Evolutionary conservation across 2,797 vertebrate genomes (phyloP), one percentile per base, ranked within the genome.

Genomic region (Parauchenoglanis punctatus): DNA sequence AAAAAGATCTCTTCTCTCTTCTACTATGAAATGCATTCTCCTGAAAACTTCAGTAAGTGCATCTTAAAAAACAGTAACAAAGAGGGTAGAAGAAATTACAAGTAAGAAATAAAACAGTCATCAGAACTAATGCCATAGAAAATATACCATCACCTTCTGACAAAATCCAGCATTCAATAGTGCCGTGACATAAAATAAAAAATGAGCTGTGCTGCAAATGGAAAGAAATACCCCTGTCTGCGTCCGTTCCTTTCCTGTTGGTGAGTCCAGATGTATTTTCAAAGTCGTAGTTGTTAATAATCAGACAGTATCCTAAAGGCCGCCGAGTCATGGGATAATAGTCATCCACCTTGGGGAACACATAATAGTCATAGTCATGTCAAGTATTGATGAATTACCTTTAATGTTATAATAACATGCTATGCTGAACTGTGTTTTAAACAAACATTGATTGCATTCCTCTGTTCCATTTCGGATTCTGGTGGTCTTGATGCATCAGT

Each of bases 281-380:
- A 86, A 97, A 97, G 59, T 81, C 78, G 28, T 93, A 81, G 87
- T 97, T 97, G 87, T 96, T 97, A 87, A 97, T 91, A 85, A 97
- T 96, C 76, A 97, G 70, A 90, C 97, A 97, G 87, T 93, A 88
- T 73, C 97, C 96, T 52, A 91, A 86, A 67, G 92, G 92, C 11
- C 35, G 84, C 17, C 81, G 89, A 15, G 0, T 90, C 87, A 96
- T 25, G 1, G 0, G 0, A 82, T 96, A 96, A 86, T 86, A 93
- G 0, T 94, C 93, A 0, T 23, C 25, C 91, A 90, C 13, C 85
- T 88, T 61, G 49, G 65, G 10, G 87, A 54, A 91, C 81, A 23
- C 25, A 91, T 23, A 89, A 20, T 3, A 59, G 52, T 46, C 59
- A 75, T 18, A 13, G 15, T 52, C 44, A 75, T 46, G 56, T 44